A percentile compares a stretch with the other conserved stretches of the same genome.
Conservation (phyloP, 2,113 vertebrate genomes). For the Pelecanoides urinatrix region DNA sequence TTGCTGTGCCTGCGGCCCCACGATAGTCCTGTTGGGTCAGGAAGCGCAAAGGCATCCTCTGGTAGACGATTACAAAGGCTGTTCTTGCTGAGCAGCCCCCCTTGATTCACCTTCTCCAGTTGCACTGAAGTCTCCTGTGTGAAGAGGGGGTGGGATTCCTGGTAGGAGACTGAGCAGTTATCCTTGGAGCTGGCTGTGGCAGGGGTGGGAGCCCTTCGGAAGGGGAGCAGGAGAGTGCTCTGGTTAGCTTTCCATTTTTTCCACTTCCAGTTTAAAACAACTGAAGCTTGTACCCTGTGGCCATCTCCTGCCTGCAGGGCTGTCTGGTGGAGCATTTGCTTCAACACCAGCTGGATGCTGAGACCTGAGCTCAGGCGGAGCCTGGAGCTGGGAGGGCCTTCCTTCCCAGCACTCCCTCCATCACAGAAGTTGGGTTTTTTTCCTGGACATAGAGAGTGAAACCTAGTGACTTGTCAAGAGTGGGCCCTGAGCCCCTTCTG, state of each 20-base stretch:
- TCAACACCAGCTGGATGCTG: not conserved
- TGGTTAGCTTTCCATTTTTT: not conserved
- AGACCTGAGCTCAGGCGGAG: not conserved
- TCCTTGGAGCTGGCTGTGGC: not conserved
- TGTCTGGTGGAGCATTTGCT: not conserved
- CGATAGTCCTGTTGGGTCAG: not conserved
- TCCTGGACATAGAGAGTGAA: not conserved
- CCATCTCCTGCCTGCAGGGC: not conserved
- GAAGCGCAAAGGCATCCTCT: not conserved
- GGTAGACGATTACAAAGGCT: not conserved
- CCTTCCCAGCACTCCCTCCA: not conserved
- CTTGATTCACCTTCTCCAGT: not conserved
- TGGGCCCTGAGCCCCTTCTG: not conserved
- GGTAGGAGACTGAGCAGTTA: not conserved
- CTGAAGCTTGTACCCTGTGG: not conserved
- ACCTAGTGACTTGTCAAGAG: not conserved
- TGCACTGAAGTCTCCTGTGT: not conserved
- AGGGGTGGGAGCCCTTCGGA: not conserved
- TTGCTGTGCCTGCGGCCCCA: not conserved
- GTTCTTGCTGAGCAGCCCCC: not conserved
- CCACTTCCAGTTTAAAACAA: not conserved
- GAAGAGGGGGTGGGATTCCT: not conserved
- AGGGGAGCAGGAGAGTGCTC: not conserved
- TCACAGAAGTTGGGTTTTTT: not conserved
- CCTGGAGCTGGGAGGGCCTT: not conserved